These are phyloP conservation scores for Megalurothrips usitatus DNA, from an alignment of 2,888 invertebrate species.

Conservation along the genomic window DNA sequence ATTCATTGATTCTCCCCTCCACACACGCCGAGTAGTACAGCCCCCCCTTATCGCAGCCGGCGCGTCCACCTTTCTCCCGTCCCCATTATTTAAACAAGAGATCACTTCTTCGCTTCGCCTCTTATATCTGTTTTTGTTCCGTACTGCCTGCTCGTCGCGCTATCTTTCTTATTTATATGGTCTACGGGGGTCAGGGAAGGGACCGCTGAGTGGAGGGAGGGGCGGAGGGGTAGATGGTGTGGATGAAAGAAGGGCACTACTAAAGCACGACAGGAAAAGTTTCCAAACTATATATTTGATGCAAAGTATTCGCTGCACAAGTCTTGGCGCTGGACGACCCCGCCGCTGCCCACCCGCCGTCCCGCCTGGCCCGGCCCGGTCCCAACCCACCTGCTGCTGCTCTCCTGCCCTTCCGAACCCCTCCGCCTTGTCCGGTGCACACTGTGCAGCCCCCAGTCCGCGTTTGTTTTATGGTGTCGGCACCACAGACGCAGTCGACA, in stretches of 20 bases:
- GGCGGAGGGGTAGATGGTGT: too few species aligned
- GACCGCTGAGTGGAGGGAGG: not conserved
- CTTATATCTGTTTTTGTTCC: not conserved
- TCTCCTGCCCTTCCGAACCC: not conserved
- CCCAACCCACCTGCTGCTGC: not conserved
- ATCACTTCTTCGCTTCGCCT: not conserved
- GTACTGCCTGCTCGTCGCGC: too few species aligned
- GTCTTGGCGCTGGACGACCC: too few species aligned
- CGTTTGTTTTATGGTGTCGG: constrained; percentile 13
- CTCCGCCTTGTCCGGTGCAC: not conserved
- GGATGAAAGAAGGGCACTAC: too few species aligned
- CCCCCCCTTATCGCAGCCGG: not conserved
- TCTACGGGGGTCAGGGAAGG: not conserved
- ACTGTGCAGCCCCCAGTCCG: not conserved
- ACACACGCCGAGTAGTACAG: not conserved
- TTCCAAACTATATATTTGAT: too few species aligned
- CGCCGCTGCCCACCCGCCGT: too few species aligned
- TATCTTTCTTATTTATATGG: not conserved
- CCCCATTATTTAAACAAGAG: not conserved
- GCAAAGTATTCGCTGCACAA: too few species aligned
- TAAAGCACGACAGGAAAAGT: too few species aligned
- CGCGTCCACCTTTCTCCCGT: constrained; percentile 1
- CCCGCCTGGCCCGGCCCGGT: too few species aligned
- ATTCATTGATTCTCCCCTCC: not conserved
- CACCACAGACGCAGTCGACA: not conserved